A percentile compares a stretch with the other conserved stretches of the same genome.
Evolutionary conservation across 2,888 invertebrate species (phyloP).

Genomic region (Vanessa cardui): DNA sequence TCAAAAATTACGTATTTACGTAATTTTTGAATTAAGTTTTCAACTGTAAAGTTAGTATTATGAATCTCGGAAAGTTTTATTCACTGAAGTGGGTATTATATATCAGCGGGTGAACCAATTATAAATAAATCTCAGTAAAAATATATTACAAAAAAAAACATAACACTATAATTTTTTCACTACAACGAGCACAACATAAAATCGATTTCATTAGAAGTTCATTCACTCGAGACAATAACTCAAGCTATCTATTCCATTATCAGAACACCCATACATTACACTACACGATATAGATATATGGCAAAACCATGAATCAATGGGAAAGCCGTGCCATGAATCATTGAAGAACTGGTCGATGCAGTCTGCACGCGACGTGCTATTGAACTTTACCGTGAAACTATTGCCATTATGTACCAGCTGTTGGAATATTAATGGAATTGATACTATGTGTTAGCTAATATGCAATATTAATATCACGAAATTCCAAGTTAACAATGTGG

Average conservation of each 20-base stretch:
- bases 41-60: no score
- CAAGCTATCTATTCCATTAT: constrained; percentile 6
- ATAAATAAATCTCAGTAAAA: not conserved
- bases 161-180: not conserved
- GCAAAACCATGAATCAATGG: constrained; percentile 42
- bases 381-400: constrained; percentile 31
- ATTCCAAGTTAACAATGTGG: no score
- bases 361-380: constrained; percentile 49
- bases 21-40: no score
- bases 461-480: no score
- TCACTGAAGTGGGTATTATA: no score
- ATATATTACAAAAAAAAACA: not conserved
- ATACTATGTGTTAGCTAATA: no score
- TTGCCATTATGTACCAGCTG: constrained; percentile 13
- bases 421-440: not conserved
- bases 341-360: constrained; percentile 49
- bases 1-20: no score
- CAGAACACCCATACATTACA: not conserved
- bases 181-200: no score
- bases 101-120: no score
- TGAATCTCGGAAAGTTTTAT: no score
- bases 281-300: constrained; percentile 8
- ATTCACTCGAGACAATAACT: not conserved
- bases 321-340: constrained; percentile 50
- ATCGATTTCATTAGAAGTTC: not conserved